Percentiles rank a stretch among this genome's conserved stretches.
Evolutionary conservation across 2,113 vertebrate genomes (phyloP).

Genomic region (Callipepla squamata): DNA sequence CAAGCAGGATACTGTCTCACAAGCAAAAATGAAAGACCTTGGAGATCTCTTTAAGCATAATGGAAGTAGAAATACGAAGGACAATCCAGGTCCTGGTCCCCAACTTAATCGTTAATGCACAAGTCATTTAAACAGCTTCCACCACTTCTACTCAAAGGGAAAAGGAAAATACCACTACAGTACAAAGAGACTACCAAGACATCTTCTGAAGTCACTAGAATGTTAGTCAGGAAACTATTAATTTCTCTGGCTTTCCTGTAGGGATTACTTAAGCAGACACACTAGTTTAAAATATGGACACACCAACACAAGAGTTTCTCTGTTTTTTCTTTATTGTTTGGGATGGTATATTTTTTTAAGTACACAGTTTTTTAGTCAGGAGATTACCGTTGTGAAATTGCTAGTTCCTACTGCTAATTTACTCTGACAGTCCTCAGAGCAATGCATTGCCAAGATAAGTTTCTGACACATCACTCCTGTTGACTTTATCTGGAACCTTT

Average conservation of each 20-base stretch:
- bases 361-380: slow-evolving; percentile 9
- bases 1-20: not conserved
- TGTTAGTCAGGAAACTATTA: slow-evolving; percentile 2
- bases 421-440: not conserved
- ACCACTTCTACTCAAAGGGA: not conserved
- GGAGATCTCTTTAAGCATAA: not conserved
- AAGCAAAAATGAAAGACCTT: not conserved
- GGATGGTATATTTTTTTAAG: not conserved
- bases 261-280: slow-evolving; percentile 39
- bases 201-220: slow-evolving; percentile 23
- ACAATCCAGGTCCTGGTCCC: not conserved
- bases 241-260: slow-evolving; percentile 8
- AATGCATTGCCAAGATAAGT: not conserved
- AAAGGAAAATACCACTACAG: not conserved
- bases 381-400: not conserved
- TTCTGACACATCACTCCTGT: not conserved
- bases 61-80: not conserved
- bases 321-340: not conserved
- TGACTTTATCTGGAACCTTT: not conserved
- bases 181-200: not conserved
- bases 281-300: slow-evolving; percentile 47
- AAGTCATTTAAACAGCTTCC: not conserved
- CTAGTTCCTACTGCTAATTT: not conserved
- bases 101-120: not conserved
- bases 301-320: not conserved